Percentiles rank a stretch among this genome's conserved stretches.
phyloP scores from a whole-genome alignment of 2,113 vertebrate genomes.

The Gambusia affinis region DNA sequence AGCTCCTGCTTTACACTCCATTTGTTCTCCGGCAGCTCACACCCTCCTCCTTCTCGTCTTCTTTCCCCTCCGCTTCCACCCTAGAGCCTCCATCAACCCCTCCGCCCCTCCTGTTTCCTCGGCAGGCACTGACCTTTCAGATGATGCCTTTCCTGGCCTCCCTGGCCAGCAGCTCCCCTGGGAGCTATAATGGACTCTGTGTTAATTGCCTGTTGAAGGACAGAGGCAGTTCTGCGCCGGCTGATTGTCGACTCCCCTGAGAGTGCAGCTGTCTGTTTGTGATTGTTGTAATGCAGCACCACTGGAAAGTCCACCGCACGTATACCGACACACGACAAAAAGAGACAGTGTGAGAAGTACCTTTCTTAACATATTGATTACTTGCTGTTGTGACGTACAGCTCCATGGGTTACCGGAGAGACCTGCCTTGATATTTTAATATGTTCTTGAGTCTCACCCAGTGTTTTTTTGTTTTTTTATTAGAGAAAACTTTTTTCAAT shows the following conservation, averaged over 20 bases:
- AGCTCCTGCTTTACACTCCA: constrained; percentile 86
- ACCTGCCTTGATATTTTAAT: background rate
- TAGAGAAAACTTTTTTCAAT: constrained; percentile 20
- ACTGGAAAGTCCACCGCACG: constrained; percentile 54
- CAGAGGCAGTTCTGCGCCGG: constrained; percentile 83
- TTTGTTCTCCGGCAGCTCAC: constrained; percentile 80
- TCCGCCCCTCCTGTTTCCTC: constrained; percentile 73
- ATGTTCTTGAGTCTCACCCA: background rate
- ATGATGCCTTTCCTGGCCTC: constrained; percentile 79
- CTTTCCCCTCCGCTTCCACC: constrained; percentile 44
- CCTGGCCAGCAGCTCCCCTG: constrained; percentile 71
- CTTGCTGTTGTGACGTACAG: background rate
- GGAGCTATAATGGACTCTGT: constrained; percentile 85
- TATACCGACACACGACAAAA: constrained; percentile 36
- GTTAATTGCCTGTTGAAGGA: constrained; percentile 90
- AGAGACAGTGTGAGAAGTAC: constrained; percentile 9
- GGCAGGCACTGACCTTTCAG: constrained; percentile 85
- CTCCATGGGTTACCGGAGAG: constrained; percentile 16
- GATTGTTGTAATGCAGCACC: constrained; percentile 78
- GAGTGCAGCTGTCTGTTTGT: constrained; percentile 82
- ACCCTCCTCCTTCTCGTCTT: constrained; percentile 65
- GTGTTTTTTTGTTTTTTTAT: background rate
- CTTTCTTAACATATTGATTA: background rate
- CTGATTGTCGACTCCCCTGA: constrained; percentile 84
- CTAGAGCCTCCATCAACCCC: constrained; percentile 50